Evolutionary conservation across 1,140 invertebrate genomes (phyloP).

Genomic region (Brachionus koreanus): DNA sequence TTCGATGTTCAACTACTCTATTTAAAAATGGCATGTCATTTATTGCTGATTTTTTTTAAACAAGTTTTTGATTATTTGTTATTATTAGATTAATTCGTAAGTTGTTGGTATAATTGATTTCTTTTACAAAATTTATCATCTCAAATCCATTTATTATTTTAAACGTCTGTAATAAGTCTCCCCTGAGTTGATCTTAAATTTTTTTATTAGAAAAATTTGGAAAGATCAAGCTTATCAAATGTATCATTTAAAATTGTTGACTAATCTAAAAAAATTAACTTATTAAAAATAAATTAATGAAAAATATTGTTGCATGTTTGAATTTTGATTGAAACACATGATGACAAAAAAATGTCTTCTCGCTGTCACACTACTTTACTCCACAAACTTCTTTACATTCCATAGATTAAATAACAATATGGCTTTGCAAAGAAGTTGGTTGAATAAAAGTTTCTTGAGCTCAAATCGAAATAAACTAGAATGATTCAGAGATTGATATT

Average conservation of each 20-base stretch:
- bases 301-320: neutral
- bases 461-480: neutral
- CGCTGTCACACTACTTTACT: neutral
- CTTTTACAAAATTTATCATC: too few relatives aligned
- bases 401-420: conserved; percentile 14
- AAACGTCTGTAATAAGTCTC: too few relatives aligned
- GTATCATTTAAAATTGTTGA: neutral
- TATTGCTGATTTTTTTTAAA: too few relatives aligned
- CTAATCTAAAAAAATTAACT: neutral
- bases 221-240: too few relatives aligned
- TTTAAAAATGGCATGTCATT: too few relatives aligned
- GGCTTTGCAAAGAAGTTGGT: conserved; percentile 29
- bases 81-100: too few relatives aligned
- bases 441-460: neutral
- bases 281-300: neutral
- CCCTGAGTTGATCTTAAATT: too few relatives aligned
- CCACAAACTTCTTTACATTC: conserved; percentile 40
- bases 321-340: neutral
- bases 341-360: neutral
- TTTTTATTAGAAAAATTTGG: too few relatives aligned
- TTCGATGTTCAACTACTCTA: too few relatives aligned
- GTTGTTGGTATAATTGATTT: too few relatives aligned
- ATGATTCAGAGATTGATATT: conserved; percentile 8
- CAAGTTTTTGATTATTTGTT: too few relatives aligned
- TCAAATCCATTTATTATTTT: too few relatives aligned